phyloP scores from a whole-genome alignment of 2,797 vertebrate genomes.

The Rhinatrema bivittatum region DNA sequence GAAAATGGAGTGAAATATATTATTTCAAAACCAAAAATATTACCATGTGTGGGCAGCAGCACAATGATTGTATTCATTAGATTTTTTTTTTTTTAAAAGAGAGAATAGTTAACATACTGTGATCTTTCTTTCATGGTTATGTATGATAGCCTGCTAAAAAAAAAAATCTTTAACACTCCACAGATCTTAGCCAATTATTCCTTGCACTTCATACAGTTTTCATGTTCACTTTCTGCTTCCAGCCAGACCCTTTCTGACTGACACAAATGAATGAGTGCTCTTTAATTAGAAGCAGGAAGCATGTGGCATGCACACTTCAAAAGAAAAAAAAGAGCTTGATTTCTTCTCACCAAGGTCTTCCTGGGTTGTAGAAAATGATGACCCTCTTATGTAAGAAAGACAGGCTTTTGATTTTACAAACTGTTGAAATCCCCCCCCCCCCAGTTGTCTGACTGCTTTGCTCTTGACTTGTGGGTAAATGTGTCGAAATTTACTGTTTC shows the following conservation, averaged over 20 bases:
- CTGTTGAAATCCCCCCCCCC: too few relatives aligned
- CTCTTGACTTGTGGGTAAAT: too few relatives aligned
- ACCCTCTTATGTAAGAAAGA: conserved; percentile 19
- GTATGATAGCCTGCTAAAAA: conserved; percentile 19
- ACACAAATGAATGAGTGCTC: conserved; percentile 15
- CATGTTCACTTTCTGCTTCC: conserved; percentile 10
- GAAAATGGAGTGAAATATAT: too few relatives aligned
- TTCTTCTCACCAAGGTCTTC: conserved; percentile 11
- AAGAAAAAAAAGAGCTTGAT: neutral
- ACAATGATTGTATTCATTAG: conserved; percentile 8
- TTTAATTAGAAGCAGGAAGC: conserved; percentile 27
- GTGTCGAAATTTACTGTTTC: too few relatives aligned
- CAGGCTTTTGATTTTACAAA: too few relatives aligned
- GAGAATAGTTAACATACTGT: neutral
- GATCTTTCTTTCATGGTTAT: conserved; percentile 20
- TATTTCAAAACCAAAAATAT: neutral
- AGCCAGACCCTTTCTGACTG: conserved; percentile 10
- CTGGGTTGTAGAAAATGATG: neutral
- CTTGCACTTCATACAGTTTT: conserved; percentile 15
- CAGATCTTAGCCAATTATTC: conserved; percentile 11
- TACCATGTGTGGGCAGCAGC: conserved; percentile 1
- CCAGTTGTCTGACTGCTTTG: too few relatives aligned
- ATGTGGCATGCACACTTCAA: conserved; percentile 5
- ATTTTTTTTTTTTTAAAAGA: conserved; percentile 3
- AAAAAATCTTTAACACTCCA: conserved; percentile 10